phyloP scores from a whole-genome alignment of 2,888 invertebrate genomes.

The Ectemnius cavifrons region DNA sequence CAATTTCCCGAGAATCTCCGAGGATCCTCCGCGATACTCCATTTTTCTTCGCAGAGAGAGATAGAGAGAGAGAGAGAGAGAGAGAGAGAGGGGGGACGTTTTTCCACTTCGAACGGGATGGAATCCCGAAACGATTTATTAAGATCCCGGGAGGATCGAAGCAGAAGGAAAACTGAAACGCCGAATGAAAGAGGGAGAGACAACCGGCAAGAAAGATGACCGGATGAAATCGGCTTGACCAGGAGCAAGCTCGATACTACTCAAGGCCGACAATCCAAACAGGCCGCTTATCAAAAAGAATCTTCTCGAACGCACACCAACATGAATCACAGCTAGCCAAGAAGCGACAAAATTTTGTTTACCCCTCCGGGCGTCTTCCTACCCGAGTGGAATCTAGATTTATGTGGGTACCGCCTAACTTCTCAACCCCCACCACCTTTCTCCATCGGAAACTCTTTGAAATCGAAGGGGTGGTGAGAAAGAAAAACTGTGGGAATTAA shows the following conservation, averaged over 20 bases:
- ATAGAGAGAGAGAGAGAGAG: neutral
- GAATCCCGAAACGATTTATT: conserved; percentile 52
- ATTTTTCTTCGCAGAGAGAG: conserved; percentile 40
- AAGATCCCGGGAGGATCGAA: conserved; percentile 53
- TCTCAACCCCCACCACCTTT: neutral
- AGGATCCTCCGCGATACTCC: conserved; percentile 41
- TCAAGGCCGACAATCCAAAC: conserved; percentile 20
- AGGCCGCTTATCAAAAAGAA: conserved; percentile 38
- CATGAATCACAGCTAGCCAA: conserved; percentile 34
- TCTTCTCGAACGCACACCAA: conserved; percentile 27
- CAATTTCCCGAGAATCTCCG: conserved; percentile 43
- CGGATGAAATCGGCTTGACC: conserved; percentile 42
- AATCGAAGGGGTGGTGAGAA: neutral
- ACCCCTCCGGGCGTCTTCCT: conserved; percentile 36
- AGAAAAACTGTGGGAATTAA: conserved; percentile 37
- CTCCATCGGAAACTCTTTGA: conserved; percentile 5
- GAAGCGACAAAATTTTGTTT: conserved; percentile 44
- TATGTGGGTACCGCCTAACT: neutral
- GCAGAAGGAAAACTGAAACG: conserved; percentile 36
- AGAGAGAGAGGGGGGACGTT: neutral
- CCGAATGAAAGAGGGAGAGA: conserved; percentile 15
- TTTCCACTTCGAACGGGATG: conserved; percentile 30
- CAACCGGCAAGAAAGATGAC: conserved; percentile 39
- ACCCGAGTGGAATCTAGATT: conserved; percentile 5
- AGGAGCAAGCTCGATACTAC: conserved; percentile 40